Conservation (phyloP, 2,113 vertebrate species). For the Atherinomorus stipes region DNA sequence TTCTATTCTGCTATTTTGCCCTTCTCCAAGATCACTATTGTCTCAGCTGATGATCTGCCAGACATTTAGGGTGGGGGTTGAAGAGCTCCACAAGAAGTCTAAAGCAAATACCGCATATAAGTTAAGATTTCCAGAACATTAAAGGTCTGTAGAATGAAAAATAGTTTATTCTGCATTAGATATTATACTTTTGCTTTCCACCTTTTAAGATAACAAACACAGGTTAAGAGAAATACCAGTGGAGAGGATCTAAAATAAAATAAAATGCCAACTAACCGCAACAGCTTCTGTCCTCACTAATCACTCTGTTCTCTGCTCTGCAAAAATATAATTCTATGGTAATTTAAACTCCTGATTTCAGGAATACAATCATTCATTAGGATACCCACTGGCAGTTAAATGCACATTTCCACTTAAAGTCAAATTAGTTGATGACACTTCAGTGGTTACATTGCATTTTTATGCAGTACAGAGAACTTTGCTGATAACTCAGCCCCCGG, state of each 20-base stretch:
- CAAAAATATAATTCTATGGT: neutral
- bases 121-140: no score
- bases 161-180: no score
- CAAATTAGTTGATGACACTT: conserved; percentile 32
- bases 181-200: no score
- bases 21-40: no score
- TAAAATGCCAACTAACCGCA: neutral
- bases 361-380: neutral
- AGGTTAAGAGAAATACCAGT: neutral
- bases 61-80: no score
- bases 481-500: conserved; percentile 47
- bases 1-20: no score
- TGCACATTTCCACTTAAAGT: conserved; percentile 9
- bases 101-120: no score
- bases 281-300: neutral
- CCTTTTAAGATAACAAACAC: neutral
- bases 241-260: neutral
- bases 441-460: conserved; percentile 31
- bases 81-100: no score
- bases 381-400: neutral
- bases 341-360: neutral
- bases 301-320: neutral
- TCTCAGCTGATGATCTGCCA: no score
- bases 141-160: no score
- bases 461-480: conserved; percentile 36